Evolutionary conservation across 2,797 vertebrate species (phyloP).

Genomic region (Gallirallus australis): DNA sequence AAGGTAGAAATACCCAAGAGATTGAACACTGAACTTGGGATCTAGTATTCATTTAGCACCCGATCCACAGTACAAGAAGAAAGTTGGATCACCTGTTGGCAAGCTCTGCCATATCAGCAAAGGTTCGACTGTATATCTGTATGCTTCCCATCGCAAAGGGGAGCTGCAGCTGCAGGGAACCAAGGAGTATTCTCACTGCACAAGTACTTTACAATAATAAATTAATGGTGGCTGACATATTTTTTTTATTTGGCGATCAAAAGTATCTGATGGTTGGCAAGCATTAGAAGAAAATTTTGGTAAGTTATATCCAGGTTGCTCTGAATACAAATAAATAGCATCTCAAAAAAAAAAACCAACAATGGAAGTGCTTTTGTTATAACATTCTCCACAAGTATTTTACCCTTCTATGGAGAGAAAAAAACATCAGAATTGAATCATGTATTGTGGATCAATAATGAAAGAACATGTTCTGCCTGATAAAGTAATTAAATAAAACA

Average conservation of each 20-base stretch:
- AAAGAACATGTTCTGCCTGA: neutral
- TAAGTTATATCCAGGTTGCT: neutral
- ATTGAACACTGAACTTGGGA: neutral
- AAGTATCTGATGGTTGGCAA: neutral
- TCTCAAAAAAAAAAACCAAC: neutral
- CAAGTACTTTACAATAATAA: neutral
- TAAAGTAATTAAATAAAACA: neutral
- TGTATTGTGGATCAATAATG: neutral
- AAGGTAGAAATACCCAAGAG: neutral
- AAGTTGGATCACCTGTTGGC: accelerated
- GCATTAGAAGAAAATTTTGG: neutral
- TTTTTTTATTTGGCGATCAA: neutral
- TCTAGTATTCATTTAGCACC: neutral
- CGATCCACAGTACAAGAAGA: accelerated
- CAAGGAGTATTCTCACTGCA: neutral
- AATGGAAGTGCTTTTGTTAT: neutral
- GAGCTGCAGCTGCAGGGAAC: neutral
- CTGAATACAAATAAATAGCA: neutral
- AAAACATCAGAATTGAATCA: neutral
- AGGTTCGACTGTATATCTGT: neutral
- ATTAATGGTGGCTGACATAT: neutral
- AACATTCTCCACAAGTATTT: neutral
- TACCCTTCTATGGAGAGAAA: neutral
- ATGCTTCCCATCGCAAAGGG: neutral
- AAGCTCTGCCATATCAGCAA: neutral